Conservation (phyloP, 2,888 invertebrate genomes). For the Rhogogaster chlorosoma region DNA sequence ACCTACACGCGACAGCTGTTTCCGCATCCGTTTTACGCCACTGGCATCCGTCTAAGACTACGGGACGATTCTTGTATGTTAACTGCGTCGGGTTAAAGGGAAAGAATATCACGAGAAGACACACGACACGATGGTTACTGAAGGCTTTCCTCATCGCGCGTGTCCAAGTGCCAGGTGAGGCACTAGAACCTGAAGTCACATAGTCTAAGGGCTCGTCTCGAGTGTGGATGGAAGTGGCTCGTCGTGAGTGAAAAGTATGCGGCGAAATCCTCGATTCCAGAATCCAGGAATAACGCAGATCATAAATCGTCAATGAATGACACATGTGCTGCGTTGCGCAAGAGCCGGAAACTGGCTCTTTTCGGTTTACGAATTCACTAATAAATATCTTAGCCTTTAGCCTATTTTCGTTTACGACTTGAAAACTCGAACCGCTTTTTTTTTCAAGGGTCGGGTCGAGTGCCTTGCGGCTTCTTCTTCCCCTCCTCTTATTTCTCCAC, state of each 20-base stretch:
- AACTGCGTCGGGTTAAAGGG: not conserved
- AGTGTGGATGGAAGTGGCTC: conserved; percentile 18
- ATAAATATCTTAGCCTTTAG: not conserved
- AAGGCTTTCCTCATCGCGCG: conserved; percentile 70
- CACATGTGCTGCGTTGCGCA: not conserved
- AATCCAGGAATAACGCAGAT: not conserved
- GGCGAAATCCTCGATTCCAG: not conserved
- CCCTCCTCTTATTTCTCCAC: not conserved
- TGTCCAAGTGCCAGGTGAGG: conserved; percentile 75
- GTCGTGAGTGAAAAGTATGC: not conserved
- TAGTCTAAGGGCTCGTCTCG: conserved; percentile 64
- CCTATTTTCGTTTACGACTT: conserved; percentile 42
- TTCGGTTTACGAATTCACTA: not conserved
- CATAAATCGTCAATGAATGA: not conserved
- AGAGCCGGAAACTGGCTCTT: not conserved
- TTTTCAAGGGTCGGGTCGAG: conserved; percentile 33
- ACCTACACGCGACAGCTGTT: not conserved
- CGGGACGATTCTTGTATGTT: not conserved
- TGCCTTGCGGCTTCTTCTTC: conserved; percentile 38
- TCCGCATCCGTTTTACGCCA: conserved; percentile 8
- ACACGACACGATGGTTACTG: conserved; percentile 51
- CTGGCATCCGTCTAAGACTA: not conserved
- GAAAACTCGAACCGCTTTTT: not conserved
- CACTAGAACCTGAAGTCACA: conserved; percentile 63
- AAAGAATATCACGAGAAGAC: conserved; percentile 25